Evolutionary conservation across 2,888 invertebrate genomes (phyloP).

Genomic region (Tethea ocularis): DNA sequence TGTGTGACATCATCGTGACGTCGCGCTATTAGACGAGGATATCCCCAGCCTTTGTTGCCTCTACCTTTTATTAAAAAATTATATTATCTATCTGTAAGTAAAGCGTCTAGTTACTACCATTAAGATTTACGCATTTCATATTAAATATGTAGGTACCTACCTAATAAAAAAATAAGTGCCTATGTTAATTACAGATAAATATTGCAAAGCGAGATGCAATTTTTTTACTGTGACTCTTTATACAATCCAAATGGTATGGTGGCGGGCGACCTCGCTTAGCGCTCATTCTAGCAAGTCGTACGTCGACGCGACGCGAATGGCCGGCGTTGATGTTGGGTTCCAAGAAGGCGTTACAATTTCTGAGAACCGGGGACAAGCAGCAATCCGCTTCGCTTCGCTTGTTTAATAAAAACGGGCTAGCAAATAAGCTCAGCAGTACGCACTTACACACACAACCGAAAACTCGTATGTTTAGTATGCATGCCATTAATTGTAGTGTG

Average conservation of each 20-base stretch:
- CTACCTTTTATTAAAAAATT: conserved; percentile 13
- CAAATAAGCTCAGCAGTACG: conserved; percentile 73
- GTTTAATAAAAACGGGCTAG: conserved; percentile 66
- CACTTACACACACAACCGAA: conserved; percentile 49
- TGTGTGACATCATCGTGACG: conserved; percentile 80
- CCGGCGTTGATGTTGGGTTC: conserved; percentile 72
- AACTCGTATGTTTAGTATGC: conserved; percentile 26
- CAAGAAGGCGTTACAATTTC: conserved; percentile 83
- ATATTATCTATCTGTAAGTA: conserved; percentile 17
- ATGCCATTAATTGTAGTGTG: conserved; percentile 28
- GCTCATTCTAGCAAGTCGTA: conserved; percentile 70
- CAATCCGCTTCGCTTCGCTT: conserved; percentile 68
- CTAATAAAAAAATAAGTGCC: neutral
- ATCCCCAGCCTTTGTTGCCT: conserved; percentile 59
- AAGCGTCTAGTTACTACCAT: too few species aligned
- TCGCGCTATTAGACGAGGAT: conserved; percentile 75
- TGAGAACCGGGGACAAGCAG: conserved; percentile 79
- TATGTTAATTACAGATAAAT: conserved; percentile 16
- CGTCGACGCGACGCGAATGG: conserved; percentile 68
- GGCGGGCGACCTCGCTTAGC: conserved; percentile 77
- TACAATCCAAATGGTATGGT: conserved; percentile 55
- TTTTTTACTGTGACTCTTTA: conserved; percentile 52
- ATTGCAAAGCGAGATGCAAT: conserved; percentile 40
- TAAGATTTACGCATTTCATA: neutral
- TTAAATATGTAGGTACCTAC: too few species aligned